Percentiles rank a stretch among this genome's conserved stretches.
These are phyloP conservation scores for Cremastobaeus sp. DNA, from an alignment of 2,888 invertebrate species.

Conservation along the genomic window DNA sequence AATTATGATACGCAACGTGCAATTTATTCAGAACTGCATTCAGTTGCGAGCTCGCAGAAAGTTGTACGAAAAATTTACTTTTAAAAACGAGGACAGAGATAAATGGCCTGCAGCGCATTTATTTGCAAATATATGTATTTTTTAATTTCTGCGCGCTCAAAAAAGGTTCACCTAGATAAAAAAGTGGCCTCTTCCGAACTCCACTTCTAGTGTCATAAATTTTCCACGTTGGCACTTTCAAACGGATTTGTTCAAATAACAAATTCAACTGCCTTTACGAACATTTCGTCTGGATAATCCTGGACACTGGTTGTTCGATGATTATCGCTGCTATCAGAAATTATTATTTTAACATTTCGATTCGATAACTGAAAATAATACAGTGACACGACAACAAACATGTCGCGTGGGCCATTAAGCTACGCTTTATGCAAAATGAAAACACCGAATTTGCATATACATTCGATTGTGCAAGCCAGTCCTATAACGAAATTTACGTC, in stretches of 20 bases:
- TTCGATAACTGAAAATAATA: conserved; percentile 43
- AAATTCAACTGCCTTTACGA: background rate
- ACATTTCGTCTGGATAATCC: background rate
- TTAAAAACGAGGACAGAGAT: background rate
- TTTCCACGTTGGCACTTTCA: too few species aligned
- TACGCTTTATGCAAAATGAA: conserved; percentile 37
- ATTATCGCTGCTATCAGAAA: conserved; percentile 19
- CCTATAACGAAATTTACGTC: conserved; percentile 33
- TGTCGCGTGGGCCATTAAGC: conserved; percentile 30
- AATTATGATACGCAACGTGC: conserved; percentile 30
- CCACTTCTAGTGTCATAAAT: too few species aligned
- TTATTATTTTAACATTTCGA: conserved; percentile 35
- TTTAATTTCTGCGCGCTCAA: background rate
- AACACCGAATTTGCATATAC: conserved; percentile 33
- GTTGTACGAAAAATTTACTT: conserved; percentile 3
- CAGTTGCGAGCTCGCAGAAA: background rate
- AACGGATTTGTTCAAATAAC: conserved; percentile 5
- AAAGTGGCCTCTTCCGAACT: too few species aligned
- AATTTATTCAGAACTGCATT: conserved; percentile 13
- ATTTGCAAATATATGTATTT: background rate
- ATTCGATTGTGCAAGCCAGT: conserved; percentile 20
- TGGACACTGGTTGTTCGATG: background rate
- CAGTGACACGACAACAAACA: conserved; percentile 33
- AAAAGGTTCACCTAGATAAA: background rate
- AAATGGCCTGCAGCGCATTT: background rate